Percentiles rank a stretch among this genome's conserved stretches.
Conservation (phyloP, 1,140 invertebrate genomes). For the Copidosoma floridanum region DNA sequence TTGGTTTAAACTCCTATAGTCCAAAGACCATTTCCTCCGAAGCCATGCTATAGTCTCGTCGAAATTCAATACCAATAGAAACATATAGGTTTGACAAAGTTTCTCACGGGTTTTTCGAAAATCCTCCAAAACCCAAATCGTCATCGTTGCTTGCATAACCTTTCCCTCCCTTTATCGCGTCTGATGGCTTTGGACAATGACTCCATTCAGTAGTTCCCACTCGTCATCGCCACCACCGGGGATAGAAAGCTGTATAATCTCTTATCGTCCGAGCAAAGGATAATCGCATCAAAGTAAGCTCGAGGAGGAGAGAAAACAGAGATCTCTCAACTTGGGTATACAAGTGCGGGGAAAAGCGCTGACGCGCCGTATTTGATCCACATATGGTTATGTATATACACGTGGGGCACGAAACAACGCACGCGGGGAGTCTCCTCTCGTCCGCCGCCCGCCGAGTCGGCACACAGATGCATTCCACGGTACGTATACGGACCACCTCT, state of each 20-base stretch:
- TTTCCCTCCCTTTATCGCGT: too few species aligned
- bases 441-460: slow-evolving; percentile 10
- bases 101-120: too few species aligned
- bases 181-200: too few species aligned
- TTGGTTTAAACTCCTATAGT: too few species aligned
- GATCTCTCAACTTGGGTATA: background rate
- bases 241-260: background rate
- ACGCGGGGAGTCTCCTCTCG: slow-evolving; percentile 22
- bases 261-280: background rate
- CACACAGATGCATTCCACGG: background rate
- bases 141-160: too few species aligned
- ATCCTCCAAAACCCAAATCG: too few species aligned
- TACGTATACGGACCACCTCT: background rate
- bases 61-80: too few species aligned
- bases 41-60: too few species aligned
- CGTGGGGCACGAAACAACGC: slow-evolving; percentile 27
- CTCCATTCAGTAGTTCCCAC: too few species aligned
- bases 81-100: too few species aligned
- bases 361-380: slow-evolving; percentile 47
- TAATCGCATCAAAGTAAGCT: slow-evolving; percentile 2
- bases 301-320: too few species aligned
- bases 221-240: background rate
- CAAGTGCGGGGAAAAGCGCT: slow-evolving; percentile 27
- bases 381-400: slow-evolving; percentile 15
- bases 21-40: too few species aligned